These are phyloP conservation scores for Zonitis immaculata DNA, from an alignment of 2,888 invertebrate genomes.

Conservation along the genomic window DNA sequence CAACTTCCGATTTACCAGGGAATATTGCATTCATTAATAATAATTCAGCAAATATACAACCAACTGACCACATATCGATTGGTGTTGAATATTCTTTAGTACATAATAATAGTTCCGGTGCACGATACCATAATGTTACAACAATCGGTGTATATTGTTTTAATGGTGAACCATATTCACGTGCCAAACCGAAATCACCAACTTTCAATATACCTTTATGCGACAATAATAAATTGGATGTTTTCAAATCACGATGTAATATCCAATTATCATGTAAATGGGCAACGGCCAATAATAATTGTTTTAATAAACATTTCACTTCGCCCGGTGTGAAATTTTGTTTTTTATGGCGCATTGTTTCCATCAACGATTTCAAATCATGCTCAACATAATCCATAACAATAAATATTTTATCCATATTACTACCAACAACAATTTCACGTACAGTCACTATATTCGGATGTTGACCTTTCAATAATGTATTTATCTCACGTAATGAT, in stretches of 20 bases:
- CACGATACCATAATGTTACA: slow-evolving; percentile 96
- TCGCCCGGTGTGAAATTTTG: slow-evolving; percentile 65
- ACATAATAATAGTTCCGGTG: slow-evolving; percentile 89
- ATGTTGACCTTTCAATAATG: slow-evolving; percentile 89
- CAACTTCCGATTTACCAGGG: slow-evolving; percentile 92
- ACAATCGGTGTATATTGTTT: slow-evolving; percentile 94
- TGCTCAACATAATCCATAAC: slow-evolving; percentile 99
- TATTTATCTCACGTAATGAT: slow-evolving; percentile 94
- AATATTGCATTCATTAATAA: slow-evolving; percentile 91
- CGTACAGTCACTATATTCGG: slow-evolving; percentile 94
- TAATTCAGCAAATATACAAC: slow-evolving; percentile 96
- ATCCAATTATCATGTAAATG: slow-evolving; percentile 99
- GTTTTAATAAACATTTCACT: slow-evolving; percentile 91
- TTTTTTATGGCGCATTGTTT: slow-evolving; percentile 71
- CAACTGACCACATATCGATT: slow-evolving; percentile 93
- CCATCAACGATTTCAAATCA: slow-evolving; percentile 95
- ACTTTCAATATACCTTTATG: slow-evolving; percentile 65
- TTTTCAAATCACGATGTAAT: slow-evolving; percentile 93
- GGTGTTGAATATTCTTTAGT: slow-evolving; percentile 89
- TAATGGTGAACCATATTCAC: slow-evolving; percentile 95
- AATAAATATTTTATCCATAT: slow-evolving; percentile 95
- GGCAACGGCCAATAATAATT: slow-evolving; percentile 77
- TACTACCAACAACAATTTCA: slow-evolving; percentile 98
- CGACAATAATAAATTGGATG: slow-evolving; percentile 92
- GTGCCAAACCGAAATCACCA: slow-evolving; percentile 90